phyloP scores from a whole-genome alignment of 2,113 vertebrate species.

The Ranitomeya imitator region DNA sequence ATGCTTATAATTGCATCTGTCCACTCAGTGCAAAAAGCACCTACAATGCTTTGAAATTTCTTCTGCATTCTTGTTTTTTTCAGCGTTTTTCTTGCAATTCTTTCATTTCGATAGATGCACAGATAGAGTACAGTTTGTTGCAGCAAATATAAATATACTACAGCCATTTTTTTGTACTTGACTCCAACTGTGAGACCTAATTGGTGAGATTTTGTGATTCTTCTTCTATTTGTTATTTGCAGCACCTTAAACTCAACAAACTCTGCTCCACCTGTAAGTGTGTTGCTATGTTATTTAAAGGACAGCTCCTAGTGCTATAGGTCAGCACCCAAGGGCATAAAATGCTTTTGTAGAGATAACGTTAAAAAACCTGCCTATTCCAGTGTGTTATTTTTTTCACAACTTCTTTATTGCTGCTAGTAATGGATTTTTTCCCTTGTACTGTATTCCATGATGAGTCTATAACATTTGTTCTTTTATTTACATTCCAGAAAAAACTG shows the following conservation, averaged over 20 bases:
- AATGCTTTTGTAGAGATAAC: not conserved
- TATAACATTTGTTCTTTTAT: slow-evolving; percentile 38
- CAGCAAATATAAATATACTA: not conserved
- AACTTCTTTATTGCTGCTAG: not conserved
- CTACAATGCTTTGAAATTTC: not conserved
- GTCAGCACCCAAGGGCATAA: not conserved
- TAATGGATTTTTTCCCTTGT: slow-evolving; percentile 18
- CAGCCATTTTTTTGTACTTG: not conserved
- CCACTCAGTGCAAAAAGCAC: not conserved
- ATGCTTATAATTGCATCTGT: not conserved
- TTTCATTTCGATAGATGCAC: not conserved
- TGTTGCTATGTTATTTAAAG: not conserved
- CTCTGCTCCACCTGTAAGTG: slow-evolving; percentile 4
- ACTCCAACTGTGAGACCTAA: not conserved
- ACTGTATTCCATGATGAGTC: not conserved
- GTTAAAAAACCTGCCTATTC: not conserved
- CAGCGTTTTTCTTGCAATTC: not conserved
- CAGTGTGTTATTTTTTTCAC: not conserved
- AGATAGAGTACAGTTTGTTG: slow-evolving; percentile 24
- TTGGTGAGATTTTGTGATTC: not conserved
- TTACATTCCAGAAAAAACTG: slow-evolving; percentile 44
- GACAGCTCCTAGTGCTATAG: not conserved
- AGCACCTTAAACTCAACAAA: not conserved
- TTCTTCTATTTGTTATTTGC: not conserved
- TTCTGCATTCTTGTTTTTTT: not conserved